These are phyloP conservation scores for Pelecanoides urinatrix DNA, from an alignment of 2,113 vertebrate genomes.

Conservation along the genomic window DNA sequence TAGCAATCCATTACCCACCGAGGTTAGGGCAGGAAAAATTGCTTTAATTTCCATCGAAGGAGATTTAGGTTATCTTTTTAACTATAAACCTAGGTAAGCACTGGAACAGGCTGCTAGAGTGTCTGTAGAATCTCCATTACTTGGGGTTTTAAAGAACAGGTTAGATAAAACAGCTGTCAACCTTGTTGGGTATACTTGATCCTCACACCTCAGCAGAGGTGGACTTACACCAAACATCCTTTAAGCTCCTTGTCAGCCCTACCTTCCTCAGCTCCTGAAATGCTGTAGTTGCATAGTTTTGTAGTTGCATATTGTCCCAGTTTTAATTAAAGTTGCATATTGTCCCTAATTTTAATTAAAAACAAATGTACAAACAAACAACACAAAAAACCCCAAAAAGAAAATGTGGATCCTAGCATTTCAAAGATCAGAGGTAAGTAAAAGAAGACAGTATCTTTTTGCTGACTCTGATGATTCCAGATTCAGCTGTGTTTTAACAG, in stretches of 20 bases:
- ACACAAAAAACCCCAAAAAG: neutral
- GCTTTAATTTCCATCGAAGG: conserved; percentile 20
- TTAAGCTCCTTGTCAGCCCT: neutral
- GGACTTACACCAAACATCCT: neutral
- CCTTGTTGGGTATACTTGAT: neutral
- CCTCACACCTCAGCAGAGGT: neutral
- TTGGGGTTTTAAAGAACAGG: neutral
- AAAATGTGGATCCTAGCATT: neutral
- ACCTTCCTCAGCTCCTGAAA: neutral
- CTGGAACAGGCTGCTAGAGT: neutral
- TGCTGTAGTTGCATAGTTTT: neutral
- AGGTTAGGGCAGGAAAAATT: neutral
- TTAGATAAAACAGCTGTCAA: neutral
- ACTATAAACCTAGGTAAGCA: conserved; percentile 10
- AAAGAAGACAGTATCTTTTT: neutral
- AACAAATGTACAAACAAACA: neutral
- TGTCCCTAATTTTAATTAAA: neutral
- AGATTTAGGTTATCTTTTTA: conserved; percentile 31
- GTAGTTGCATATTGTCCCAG: neutral
- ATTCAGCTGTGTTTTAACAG: neutral
- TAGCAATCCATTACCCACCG: neutral
- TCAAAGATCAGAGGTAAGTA: neutral
- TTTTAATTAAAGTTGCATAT: neutral
- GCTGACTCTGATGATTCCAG: neutral
- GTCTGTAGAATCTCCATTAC: neutral